Evolutionary conservation across 2,888 invertebrate species (phyloP).

Genomic region (Scelioninae gen. 2): DNA sequence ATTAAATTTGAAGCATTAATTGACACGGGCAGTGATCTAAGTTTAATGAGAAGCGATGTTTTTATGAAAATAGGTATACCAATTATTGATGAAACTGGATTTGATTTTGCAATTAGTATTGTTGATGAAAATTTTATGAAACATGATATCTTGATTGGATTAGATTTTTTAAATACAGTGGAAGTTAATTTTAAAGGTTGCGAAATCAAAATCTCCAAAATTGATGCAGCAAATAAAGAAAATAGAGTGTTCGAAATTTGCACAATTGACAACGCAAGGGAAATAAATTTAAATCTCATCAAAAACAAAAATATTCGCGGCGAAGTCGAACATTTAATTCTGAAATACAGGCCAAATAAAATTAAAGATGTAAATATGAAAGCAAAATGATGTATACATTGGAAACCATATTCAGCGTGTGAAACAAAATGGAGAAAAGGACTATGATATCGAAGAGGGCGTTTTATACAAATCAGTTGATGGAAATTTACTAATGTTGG

Average conservation of each 20-base stretch:
- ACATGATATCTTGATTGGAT: neutral
- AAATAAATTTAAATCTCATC: constrained; percentile 33
- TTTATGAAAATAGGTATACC: neutral
- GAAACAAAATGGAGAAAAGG: too few species aligned
- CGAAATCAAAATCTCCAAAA: neutral
- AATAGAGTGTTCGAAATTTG: neutral
- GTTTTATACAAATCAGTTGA: neutral
- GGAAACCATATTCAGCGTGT: too few species aligned
- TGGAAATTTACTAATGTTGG: neutral
- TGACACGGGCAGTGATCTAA: constrained; percentile 1
- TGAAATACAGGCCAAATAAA: constrained; percentile 32
- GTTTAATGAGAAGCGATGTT: constrained; percentile 7
- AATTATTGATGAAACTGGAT: neutral
- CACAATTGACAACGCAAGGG: neutral
- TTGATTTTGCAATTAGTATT: neutral
- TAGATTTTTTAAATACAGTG: constrained; percentile 7
- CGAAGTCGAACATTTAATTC: neutral
- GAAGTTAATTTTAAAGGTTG: constrained; percentile 10
- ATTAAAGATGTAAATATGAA: constrained; percentile 53
- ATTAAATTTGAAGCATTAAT: neutral
- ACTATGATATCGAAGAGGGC: neutral
- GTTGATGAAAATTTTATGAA: too few species aligned
- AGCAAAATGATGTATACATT: too few species aligned
- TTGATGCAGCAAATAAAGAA: neutral
- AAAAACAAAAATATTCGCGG: constrained; percentile 26